Percentiles rank a stretch among this genome's conserved stretches.
These are phyloP conservation scores for Tetragonula carbonaria DNA, from an alignment of 2,888 invertebrate species.

Conservation along the genomic window DNA sequence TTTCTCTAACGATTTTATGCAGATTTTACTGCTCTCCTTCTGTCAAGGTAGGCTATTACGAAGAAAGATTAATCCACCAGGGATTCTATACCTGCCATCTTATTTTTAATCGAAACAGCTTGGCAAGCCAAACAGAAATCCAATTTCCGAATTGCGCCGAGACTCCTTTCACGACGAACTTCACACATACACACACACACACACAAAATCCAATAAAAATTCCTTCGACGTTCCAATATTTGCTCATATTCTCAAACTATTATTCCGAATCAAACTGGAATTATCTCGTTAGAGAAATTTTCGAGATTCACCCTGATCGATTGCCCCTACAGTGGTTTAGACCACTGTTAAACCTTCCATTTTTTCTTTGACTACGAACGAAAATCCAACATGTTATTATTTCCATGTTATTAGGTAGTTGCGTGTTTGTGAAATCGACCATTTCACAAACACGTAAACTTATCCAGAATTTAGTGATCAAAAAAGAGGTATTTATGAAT, in stretches of 20 bases:
- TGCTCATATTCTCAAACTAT: not conserved
- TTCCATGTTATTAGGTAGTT: no score
- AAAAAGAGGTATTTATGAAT: no score
- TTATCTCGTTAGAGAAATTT: not conserved
- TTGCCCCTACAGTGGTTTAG: not conserved
- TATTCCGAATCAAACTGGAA: not conserved
- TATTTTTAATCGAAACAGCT: not conserved
- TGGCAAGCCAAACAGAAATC: no score
- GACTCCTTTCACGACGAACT: not conserved
- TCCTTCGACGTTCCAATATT: not conserved
- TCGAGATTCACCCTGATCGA: not conserved
- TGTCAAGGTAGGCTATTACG: not conserved
- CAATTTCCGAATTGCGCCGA: not conserved
- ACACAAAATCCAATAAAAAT: not conserved
- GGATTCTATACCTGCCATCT: constrained; percentile 1
- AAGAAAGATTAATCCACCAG: constrained; percentile 8
- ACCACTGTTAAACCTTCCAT: constrained; percentile 6
- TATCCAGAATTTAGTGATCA: no score
- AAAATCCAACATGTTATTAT: no score
- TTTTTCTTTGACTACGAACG: not conserved
- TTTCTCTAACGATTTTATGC: constrained; percentile 11
- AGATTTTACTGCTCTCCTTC: constrained; percentile 7
- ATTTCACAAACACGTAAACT: no score
- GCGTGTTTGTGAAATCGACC: no score
- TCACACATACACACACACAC: not conserved